Base-by-base conservation (phyloP, 1,140 invertebrate genomes). In the Lepidurus packardi region DNA sequence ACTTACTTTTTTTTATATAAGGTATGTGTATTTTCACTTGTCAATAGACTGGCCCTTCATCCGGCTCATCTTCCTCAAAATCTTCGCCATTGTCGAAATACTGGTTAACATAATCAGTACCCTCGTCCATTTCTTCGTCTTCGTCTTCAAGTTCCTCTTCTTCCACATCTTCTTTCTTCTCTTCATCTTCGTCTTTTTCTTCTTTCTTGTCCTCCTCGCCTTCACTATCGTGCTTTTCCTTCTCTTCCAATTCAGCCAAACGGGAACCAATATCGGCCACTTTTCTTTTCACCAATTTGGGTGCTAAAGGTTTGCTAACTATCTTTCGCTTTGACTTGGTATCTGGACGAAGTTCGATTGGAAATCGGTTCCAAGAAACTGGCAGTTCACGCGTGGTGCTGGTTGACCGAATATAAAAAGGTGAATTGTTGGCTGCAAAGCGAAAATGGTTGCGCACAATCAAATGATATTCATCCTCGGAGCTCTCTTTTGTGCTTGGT, bases 1-100 rank as follows among this genome's bases (percentile, higher is more conserved):
- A 16, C 0, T 34, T 77, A 6, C 11, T 53, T 44, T 73, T 53
- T 44, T 73, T 78, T 25, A 4, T 78, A n/a, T 73, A 53, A n/a
- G 16, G 53, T 73, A 42, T 73, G 34, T 74, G 53, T 78, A 24
- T 43, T 73, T 65, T 65, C 53, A n/a, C 43, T 73, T 65, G 13
- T 78, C 47, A 42, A 75, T 75, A 43, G 25, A 75, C 43, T n/a
- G 43, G 43, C 13, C 34, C 34, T 43, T 42, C 74, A 42, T 43
- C 47, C 7, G 34, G 43, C 43, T 78, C 78, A 3, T 78, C 78
- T 41, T 78, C 78, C 16, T 75, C 42, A 75, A 74, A 78, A 16
- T 73, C 78, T 74, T 78, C 78, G 1, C 78, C 78, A 45, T 78
- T 78, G 43, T 78, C 78, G 73, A 78, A 78, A 74, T 74, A 73